A percentile compares a stretch with the other conserved stretches of the same genome.
Conservation (phyloP, 2,113 vertebrate species). For the Archocentrus centrarchus region DNA sequence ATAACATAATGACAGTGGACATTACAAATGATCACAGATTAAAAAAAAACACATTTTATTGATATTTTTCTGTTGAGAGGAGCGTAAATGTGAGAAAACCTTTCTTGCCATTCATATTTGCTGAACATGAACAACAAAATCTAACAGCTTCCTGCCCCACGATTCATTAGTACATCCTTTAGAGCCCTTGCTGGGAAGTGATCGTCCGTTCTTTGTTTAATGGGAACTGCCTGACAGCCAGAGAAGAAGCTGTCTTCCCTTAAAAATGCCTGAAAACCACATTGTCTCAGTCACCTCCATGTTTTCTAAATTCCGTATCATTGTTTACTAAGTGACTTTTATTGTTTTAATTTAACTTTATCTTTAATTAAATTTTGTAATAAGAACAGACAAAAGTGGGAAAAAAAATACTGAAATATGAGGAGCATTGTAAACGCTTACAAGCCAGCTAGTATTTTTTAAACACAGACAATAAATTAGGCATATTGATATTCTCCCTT, state of each 20-base stretch:
- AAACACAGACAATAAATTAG: neutral
- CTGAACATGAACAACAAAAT: neutral
- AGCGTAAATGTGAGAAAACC: neutral
- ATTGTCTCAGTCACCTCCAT: neutral
- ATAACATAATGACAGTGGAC: neutral
- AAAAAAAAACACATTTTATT: neutral
- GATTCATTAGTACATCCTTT: neutral
- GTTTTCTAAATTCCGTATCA: neutral
- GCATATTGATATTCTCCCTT: conserved; percentile 5
- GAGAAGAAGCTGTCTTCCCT: neutral
- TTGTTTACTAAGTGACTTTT: neutral
- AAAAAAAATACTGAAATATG: neutral
- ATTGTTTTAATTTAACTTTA: neutral
- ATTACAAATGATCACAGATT: neutral
- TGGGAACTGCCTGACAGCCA: neutral
- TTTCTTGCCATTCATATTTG: neutral
- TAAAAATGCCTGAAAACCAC: neutral
- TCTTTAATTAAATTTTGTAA: neutral
- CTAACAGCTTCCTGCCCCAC: neutral
- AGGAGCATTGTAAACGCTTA: neutral
- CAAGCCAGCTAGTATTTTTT: neutral
- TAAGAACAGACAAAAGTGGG: neutral
- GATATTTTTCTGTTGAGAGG: neutral
- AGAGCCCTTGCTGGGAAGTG: neutral
- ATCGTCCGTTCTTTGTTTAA: neutral